Percentiles rank a stretch among this genome's conserved stretches.
These are phyloP conservation scores for Nematolebias whitei DNA, from an alignment of 2,113 vertebrate genomes.

Conservation along the genomic window DNA sequence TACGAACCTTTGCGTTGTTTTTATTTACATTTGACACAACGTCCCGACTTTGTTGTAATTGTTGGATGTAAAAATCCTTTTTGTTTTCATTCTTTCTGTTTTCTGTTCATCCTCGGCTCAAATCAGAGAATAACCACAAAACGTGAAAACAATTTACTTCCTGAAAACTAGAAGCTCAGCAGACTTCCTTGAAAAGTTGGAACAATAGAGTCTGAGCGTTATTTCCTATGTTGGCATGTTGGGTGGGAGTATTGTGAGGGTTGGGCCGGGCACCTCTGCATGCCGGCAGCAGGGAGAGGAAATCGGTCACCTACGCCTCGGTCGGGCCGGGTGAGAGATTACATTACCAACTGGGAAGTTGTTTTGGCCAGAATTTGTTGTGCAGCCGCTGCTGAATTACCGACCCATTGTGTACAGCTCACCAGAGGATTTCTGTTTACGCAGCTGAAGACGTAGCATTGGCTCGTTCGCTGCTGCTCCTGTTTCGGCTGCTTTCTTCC, in stretches of 20 bases:
- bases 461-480: conserved; percentile 5
- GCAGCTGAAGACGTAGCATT: conserved; percentile 19
- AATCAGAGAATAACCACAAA: conserved; percentile 7
- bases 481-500: not conserved
- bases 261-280: conserved; percentile 43
- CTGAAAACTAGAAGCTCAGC: conserved; percentile 24
- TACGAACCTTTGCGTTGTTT: too few relatives aligned
- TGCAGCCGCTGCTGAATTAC: conserved; percentile 44
- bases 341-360: conserved; percentile 55
- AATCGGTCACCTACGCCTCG: conserved; percentile 52
- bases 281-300: conserved; percentile 59
- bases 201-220: conserved; percentile 62
- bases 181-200: conserved; percentile 57
- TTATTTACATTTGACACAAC: too few relatives aligned
- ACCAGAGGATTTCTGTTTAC: not conserved
- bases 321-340: conserved; percentile 32
- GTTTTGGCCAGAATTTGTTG: conserved; percentile 52
- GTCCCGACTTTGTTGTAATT: too few relatives aligned
- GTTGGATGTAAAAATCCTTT: not conserved
- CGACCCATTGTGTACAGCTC: conserved; percentile 43
- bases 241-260: conserved; percentile 33
- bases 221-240: conserved; percentile 49
- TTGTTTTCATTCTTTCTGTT: not conserved
- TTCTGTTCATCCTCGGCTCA: not conserved
- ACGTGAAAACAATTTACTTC: conserved; percentile 27